phyloP scores from a whole-genome alignment of 2,797 vertebrate species.

The Eulemur albifrons region DNA sequence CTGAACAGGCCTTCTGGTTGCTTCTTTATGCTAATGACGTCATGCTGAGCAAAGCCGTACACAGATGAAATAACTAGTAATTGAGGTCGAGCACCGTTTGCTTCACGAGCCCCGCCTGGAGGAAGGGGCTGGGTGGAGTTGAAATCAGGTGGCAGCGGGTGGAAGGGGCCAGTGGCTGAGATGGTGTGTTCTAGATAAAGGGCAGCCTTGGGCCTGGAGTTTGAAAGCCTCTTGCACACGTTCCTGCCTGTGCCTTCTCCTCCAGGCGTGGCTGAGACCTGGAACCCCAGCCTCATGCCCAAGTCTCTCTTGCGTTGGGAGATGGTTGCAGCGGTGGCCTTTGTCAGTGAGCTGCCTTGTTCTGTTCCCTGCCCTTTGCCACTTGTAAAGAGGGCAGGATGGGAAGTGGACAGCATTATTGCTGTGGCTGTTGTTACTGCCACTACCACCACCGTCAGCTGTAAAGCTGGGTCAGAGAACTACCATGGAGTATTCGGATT shows the following conservation, averaged over 20 bases:
- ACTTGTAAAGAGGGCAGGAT: background rate
- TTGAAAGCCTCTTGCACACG: background rate
- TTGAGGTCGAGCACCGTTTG: background rate
- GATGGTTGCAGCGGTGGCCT: background rate
- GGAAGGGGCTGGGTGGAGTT: background rate
- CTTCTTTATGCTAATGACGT: background rate
- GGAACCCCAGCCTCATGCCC: background rate
- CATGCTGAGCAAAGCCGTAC: background rate
- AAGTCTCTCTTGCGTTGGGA: background rate
- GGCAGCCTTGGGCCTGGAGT: background rate
- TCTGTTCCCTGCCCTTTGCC: background rate
- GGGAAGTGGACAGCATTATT: background rate
- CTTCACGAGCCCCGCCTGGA: background rate
- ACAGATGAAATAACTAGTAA: background rate
- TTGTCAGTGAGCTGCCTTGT: background rate
- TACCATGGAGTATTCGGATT: background rate
- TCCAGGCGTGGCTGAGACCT: background rate
- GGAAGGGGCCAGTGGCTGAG: background rate
- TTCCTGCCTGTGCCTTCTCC: background rate
- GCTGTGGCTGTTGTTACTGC: accelerated
- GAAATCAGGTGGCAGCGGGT: background rate
- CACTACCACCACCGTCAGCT: accelerated
- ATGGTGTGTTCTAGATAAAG: background rate
- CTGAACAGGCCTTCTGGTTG: background rate
- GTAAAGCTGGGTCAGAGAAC: background rate